Base-by-base conservation (phyloP, 2,888 invertebrate species). In the Strigamia transsilvanica region DNA sequence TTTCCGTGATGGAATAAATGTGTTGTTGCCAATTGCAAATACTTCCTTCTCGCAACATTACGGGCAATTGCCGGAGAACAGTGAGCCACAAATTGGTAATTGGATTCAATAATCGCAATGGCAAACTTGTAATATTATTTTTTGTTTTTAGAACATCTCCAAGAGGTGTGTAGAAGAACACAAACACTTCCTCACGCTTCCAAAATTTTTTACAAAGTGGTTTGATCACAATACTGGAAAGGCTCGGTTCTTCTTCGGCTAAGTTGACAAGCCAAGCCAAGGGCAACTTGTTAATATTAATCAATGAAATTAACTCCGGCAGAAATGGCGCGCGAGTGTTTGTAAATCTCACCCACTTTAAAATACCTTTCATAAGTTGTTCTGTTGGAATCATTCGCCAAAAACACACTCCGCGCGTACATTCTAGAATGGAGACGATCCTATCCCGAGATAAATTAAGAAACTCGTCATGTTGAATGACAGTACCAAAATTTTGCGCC, bases 11-110 rank as follows among this genome's bases (percentile, higher is more conserved):
- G 61, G 23, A 21, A 21, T 66, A 66, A 21, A 66, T 66, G 12
- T 23, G 23, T 66, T 66, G 21, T 23, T 66, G 21, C 61, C 61
- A 66, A 12, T 18, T 66, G 61, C 61, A 66, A n/a, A 66, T 66
- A 23, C 13, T 66, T 23, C 21, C 61, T 21, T 66, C 61, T 23
- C 5, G 0, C 2, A 21, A 5, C 61, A 23, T 6, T 2, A 5
- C 2, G 13, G 21, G 61, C 7, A 66, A 23, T 21, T 21, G 12
- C 1, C 23, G 21, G 10, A 2, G 5, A 21, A 15, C 21, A 23
- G 10, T 12, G 12, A 21, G 61, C 61, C 21, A 23, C 12, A 6
- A n/a, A 1, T 23, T 23, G n/a, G 5, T 21, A 2, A 23, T 23
- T 5, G 21, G 21, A 23, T 66, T 66, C 10, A 21, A 66, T 18